These are phyloP conservation scores for Drosophila virilis DNA, from an alignment of 1,140 invertebrate species.

Conservation along the genomic window DNA sequence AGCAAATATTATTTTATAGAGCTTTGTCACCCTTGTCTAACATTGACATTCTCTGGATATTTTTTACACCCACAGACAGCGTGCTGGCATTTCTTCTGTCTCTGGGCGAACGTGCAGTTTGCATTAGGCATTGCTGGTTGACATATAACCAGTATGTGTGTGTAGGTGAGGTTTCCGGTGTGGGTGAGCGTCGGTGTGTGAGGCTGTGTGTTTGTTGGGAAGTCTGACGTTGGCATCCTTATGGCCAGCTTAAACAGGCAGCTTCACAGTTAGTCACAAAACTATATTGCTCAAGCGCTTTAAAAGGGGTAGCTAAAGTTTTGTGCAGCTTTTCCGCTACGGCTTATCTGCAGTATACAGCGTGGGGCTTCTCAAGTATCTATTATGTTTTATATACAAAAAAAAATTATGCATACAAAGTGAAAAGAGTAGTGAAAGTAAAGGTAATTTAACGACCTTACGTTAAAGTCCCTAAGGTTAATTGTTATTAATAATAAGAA, in stretches of 20 bases:
- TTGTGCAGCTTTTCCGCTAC: neutral
- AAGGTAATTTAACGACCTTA: too few relatives aligned
- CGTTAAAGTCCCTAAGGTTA: too few relatives aligned
- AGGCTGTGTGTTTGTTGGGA: neutral
- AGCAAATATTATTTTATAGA: constrained; percentile 18
- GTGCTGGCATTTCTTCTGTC: constrained; percentile 8
- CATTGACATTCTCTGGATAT: constrained; percentile 7
- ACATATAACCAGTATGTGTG: constrained; percentile 8
- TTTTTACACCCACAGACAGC: constrained; percentile 2
- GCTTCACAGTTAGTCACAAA: neutral
- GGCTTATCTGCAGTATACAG: neutral
- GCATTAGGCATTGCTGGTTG: constrained; percentile 13
- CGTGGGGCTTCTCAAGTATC: neutral
- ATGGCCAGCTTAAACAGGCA: neutral
- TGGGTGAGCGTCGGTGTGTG: neutral
- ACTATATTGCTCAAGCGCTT: neutral
- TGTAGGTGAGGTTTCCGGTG: neutral
- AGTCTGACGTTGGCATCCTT: neutral
- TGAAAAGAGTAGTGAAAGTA: too few relatives aligned
- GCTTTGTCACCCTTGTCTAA: neutral
- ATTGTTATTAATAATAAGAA: too few relatives aligned
- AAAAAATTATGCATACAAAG: too few relatives aligned
- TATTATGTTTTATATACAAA: too few relatives aligned
- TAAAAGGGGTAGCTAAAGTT: constrained; percentile 11
- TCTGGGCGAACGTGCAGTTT: constrained; percentile 1